Percentiles rank a stretch among this genome's conserved stretches.
phyloP scores from a whole-genome alignment of 2,113 vertebrate genomes.

The Sapayoa aenigma region DNA sequence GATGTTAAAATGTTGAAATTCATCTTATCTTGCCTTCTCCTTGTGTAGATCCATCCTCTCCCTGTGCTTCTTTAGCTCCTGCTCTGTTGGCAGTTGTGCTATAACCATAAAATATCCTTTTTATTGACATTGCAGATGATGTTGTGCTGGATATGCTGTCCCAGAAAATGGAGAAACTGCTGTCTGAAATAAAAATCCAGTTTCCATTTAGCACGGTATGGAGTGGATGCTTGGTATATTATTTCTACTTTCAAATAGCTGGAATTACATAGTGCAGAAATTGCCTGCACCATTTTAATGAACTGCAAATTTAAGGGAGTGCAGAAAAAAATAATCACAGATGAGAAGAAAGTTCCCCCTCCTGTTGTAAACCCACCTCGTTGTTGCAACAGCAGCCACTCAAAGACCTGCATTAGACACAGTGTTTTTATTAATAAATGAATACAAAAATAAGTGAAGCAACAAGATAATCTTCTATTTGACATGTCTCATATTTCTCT shows the following conservation, averaged over 20 bases:
- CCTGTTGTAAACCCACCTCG: not conserved
- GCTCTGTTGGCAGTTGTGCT: not conserved
- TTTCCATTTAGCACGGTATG: conserved; percentile 72
- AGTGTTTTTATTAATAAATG: conserved; percentile 20
- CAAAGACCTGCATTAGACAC: not conserved
- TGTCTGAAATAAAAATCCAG: conserved; percentile 53
- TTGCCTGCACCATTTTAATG: not conserved
- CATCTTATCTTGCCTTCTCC: not conserved
- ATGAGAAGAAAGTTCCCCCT: not conserved
- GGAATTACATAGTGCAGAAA: not conserved
- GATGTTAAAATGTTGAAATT: not conserved
- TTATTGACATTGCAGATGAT: conserved; percentile 48
- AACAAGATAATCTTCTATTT: not conserved
- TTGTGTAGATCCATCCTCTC: not conserved
- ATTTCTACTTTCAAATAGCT: not conserved
- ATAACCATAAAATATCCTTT: not conserved
- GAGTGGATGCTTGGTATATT: not conserved
- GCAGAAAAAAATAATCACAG: not conserved
- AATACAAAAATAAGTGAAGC: not conserved
- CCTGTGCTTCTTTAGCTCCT: not conserved
- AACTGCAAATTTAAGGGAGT: not conserved
- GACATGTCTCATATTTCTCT: not conserved
- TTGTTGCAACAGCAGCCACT: not conserved
- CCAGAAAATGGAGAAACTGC: conserved; percentile 25
- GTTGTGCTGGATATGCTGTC: conserved; percentile 52